Evolutionary conservation across 2,113 vertebrate genomes (phyloP), one percentile per base, ranked within the genome.

Genomic region (Lamprotornis superbus): DNA sequence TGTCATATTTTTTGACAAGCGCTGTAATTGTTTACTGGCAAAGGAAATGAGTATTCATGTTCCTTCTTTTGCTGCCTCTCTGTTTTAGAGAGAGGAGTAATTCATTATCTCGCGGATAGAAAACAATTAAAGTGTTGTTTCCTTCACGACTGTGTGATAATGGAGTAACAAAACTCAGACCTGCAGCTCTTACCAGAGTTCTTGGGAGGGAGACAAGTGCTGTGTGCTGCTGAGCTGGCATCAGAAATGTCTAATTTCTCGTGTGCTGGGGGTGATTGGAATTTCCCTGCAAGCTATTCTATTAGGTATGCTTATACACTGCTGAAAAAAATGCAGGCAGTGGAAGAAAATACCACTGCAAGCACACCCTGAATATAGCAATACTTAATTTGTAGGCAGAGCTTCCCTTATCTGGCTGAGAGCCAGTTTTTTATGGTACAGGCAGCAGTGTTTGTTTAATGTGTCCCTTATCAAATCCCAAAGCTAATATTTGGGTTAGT

Each of bases 401-500:
- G 39, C 59, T 77, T 31, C 31, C 2, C 44, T 94, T 74, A 56
- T 7, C 56, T 96, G 94, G 78, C 68, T 56, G 79, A 56, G 79
- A 12, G 83, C 93, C 90, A 93, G 68, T 68, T 86, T 91, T 77
- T 77, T 75, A 50, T 77, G 92, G 71, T 52, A 77, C 28, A 79
- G 74, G 78, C 92, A 68, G 71, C 68, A 40, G 50, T 11, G 14
- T 92, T 96, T 95, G 75, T 88, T 92, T 96, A 92, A 71, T 64
- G 76, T 71, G 82, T 69, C 85, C 90, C 71, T 93, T 97, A 92
- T 93, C 82, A 80, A 90, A 91, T 89, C 87, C 84, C 52, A 85
- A 77, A 93, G 90, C 74, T 93, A 93, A 95, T 95, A 95, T 95
- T 95, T 87, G 91, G 84, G 13, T 70, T 85, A 60, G 82, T 81